Evolutionary conservation across 2,888 invertebrate genomes (phyloP).

Genomic region (Thecocarcelia acutangulata): DNA sequence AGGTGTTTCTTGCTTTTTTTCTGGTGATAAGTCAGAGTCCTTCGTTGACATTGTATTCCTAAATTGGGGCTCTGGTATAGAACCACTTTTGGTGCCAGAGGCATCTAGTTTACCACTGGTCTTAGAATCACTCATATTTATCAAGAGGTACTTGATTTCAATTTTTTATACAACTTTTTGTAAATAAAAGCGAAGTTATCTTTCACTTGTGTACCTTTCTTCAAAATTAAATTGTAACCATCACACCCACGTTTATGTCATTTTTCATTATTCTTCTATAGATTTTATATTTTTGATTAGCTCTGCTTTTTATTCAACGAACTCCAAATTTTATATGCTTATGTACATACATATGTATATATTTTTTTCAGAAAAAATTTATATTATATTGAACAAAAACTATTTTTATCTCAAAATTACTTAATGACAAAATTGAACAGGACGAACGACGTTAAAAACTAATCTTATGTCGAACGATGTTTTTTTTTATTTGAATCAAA

Average conservation of each 20-base stretch:
- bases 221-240: conserved; percentile 14
- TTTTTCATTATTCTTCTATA: conserved; percentile 20
- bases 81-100: conserved; percentile 34
- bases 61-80: conserved; percentile 31
- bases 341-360: background rate
- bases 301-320: conserved; percentile 3
- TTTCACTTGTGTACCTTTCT: background rate
- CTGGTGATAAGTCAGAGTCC: conserved; percentile 39
- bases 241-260: conserved; percentile 57
- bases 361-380: conserved; percentile 7
- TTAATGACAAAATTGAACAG: conserved; percentile 35
- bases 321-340: conserved; percentile 4
- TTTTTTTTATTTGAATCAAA: conserved; percentile 11
- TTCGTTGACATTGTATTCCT: conserved; percentile 39
- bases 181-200: background rate
- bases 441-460: conserved; percentile 26
- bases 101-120: conserved; percentile 48
- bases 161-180: conserved; percentile 1
- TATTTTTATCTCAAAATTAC: conserved; percentile 17
- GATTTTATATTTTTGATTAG: conserved; percentile 19
- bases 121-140: conserved; percentile 58
- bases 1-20: conserved; percentile 42
- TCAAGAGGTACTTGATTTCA: conserved; percentile 12
- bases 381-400: conserved; percentile 41
- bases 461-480: conserved; percentile 28